phyloP scores from a whole-genome alignment of 2,797 vertebrate genomes.

The Rallus crepitans region DNA sequence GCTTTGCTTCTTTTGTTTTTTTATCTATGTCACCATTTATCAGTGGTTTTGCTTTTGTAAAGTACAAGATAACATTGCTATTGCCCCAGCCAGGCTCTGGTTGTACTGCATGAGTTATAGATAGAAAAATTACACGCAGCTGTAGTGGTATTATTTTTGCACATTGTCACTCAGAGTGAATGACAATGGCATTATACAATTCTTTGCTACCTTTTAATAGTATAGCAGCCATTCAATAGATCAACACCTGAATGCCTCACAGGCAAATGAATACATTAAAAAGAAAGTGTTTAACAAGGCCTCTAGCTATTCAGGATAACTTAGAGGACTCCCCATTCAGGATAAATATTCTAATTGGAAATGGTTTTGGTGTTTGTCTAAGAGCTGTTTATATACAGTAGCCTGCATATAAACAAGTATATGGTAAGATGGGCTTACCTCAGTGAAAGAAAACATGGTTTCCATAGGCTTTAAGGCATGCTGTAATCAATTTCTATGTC shows the following conservation, averaged over 20 bases:
- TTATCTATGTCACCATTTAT: neutral
- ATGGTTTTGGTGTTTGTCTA: neutral
- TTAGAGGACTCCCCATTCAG: neutral
- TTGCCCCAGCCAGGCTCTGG: neutral
- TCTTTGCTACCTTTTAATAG: neutral
- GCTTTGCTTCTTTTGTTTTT: neutral
- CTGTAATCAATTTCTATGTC: neutral
- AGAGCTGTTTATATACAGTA: neutral
- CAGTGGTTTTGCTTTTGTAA: neutral
- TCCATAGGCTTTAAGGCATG: neutral
- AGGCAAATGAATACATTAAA: neutral
- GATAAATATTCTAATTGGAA: neutral
- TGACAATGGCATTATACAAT: neutral
- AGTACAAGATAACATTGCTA: neutral
- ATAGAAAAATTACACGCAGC: neutral
- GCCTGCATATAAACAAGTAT: neutral
- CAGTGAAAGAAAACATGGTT: neutral
- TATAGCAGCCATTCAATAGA: neutral
- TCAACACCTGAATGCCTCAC: neutral
- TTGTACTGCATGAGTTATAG: neutral
- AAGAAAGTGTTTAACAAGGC: neutral
- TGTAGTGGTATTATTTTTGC: neutral
- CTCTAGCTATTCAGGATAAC: neutral
- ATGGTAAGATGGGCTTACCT: neutral
- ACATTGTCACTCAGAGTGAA: neutral